Base-by-base conservation (phyloP, 2,113 vertebrate genomes). In the Edolisoma coerulescens region DNA sequence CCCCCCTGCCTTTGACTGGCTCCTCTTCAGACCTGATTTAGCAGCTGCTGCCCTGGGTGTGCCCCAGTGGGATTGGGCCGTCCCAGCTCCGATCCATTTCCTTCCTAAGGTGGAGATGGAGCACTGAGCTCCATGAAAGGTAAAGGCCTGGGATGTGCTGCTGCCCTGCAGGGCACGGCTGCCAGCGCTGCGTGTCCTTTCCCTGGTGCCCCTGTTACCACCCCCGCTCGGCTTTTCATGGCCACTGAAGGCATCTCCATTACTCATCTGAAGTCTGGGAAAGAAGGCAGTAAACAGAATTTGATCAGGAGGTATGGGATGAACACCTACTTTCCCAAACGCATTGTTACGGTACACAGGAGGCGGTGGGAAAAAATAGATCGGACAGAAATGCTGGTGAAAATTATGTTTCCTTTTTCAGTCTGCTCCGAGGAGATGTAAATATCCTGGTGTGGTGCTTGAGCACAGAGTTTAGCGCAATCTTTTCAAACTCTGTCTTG, bases 271-370 rank as follows among this genome's bases (percentile, higher is more conserved):
- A 70, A 80, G 87, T 27, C 90, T 83, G 78, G 75, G 84, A 80
- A 93, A 96, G 87, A 81, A 90, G 68, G 56, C 32, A 33, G 79
- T 96, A 95, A 96, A 96, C 93, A 96, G 84, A 93, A 96, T 88
- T 95, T 96, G 93, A 96, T 96, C 85, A 90, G 95, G 90, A 95
- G 85, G 44, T 84, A 94, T 75, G 82, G 60, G 76, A 93, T 95
- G 88, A 96, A 95, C 91, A 89, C 68, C 73, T 87, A 78, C 89
- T 94, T 88, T 44, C 86, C 68, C 71, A 86, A 95, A 90, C 32
- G 60, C 59, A 95, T 96, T 96, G 87, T 96, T 93, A 84, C 37
- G 32, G 79, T 56, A 70, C 85, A 78, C 15, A 81, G 69, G 85
- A 91, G 90, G 92, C 1, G 68, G 85, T 63, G 59, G 52, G 75